Evolutionary conservation across 2,888 invertebrate genomes (phyloP), one percentile per base, ranked within the genome.

Genomic region (Charanyca ferruginea): DNA sequence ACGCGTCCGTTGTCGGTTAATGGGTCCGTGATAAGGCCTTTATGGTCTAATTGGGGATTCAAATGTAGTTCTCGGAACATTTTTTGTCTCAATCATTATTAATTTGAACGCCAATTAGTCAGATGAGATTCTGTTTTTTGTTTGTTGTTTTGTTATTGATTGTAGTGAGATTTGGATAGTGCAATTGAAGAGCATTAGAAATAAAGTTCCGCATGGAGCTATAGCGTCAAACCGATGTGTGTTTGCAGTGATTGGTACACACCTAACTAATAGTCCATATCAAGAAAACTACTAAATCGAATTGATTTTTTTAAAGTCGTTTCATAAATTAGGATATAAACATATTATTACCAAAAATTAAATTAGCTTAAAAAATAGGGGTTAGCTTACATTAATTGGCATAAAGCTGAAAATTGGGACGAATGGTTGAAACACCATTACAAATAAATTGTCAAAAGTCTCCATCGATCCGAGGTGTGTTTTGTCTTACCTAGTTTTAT

Each of bases 1-100:
- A 89, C 85, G 89, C 87, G 92, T 91, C 86, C 86, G 85, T 84
- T 90, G 91, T 91, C 89, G 85, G 91, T 90, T 94, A 94, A 94
- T 94, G 88, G 90, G 87, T 89, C 88, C 90, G 90, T 91, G 93
- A 94, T 94, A 94, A 94, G 91, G 78, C 85, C 83, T 94, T 94
- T 94, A 94, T 93, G 90, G 88, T 89, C 90, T 93, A 93, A 94
- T 94, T 94, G 91, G 91, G 86, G 83, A 88, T 85, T 90, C 85
- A 87, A 90, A 90, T 84, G 82, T 76, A 65, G 80, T 88, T 89
- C 88, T 85, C 71, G 73, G 85, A 87, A 84, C 80, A 69, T 86
- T 90, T 91, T 94, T 91, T 88, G 87, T 89, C 80, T 87, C 81
- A 91, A 89, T 91, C 89, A 91, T 93, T 91, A 93, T 91, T 93